Conservation (phyloP, 1,140 invertebrate species). For the Mya arenaria region DNA sequence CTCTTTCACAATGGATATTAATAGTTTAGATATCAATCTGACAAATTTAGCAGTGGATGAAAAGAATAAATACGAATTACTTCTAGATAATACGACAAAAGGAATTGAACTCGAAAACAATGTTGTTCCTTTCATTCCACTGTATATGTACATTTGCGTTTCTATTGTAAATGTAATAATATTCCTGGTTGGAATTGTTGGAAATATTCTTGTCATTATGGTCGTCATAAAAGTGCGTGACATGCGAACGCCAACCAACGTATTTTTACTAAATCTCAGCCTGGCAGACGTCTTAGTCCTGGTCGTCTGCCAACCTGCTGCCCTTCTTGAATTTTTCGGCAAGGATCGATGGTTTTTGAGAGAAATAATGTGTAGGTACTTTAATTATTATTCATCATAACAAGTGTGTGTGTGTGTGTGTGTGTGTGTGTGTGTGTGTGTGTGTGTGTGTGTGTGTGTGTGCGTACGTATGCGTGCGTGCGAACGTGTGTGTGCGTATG, state of each 20-base stretch:
- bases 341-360: constrained; percentile 68
- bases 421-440: too few relatives aligned
- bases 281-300: constrained; percentile 64
- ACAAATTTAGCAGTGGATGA: too few relatives aligned
- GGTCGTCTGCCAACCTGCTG: constrained; percentile 64
- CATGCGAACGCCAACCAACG: constrained; percentile 96
- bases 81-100: too few relatives aligned
- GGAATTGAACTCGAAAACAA: too few relatives aligned
- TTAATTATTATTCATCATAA: too few relatives aligned
- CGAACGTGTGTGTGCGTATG: too few relatives aligned
- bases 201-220: constrained; percentile 95
- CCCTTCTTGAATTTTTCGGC: constrained; percentile 62
- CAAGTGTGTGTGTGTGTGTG: too few relatives aligned
- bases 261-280: constrained; percentile 86
- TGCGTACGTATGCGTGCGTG: too few relatives aligned
- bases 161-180: constrained; percentile 91
- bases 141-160: constrained; percentile 91
- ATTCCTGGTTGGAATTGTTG: constrained; percentile 91
- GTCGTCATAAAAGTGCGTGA: constrained; percentile 95
- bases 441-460: too few relatives aligned
- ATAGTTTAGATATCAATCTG: too few relatives aligned
- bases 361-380: constrained; percentile 64
- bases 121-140: constrained; percentile 83
- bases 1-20: too few relatives aligned
- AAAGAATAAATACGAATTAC: too few relatives aligned